Base-by-base conservation (phyloP, 1,140 invertebrate genomes). In the Diorhabda carinulata region DNA sequence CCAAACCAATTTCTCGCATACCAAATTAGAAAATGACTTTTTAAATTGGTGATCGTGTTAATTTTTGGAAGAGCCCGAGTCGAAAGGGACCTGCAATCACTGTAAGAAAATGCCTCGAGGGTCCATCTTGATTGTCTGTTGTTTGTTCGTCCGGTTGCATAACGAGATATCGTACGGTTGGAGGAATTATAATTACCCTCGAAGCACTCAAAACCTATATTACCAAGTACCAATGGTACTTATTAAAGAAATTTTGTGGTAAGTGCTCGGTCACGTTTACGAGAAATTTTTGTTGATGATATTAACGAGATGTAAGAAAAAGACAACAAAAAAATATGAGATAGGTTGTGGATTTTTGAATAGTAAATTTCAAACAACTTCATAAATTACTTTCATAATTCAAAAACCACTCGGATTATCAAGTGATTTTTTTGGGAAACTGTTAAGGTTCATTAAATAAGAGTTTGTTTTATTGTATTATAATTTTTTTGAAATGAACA, bases 1-100 rank as follows among this genome's bases (percentile, higher is more conserved):
- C 47, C 47, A 52, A 52, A 52, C 47, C 47, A 52, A 52, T 52
- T 4, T 52, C 47, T 52, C 47, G 47, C 47, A 52, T 52, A 52
- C 47, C 47, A 52, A 52, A 52, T 52, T 52, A 52, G 47, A 52
- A 52, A 52, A 52, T 52, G 47, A 52, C 47, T 52, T 52, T 52
- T 52, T 52, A 52, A 52, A 52, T 52, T 52, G 47, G 47, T 52
- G 47, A 52, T 52, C 47, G 47, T 52, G 47, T 52, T 52, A 52
- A 52, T 52, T 52, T 52, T 52, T 52, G 47, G 47, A 52, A 52
- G 47, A 52, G 47, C 6, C 47, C n/a, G 47, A 6, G 47, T 52
- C 47, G n/a, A 52, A n/a, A 52, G 47, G 47, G 47, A 6, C n/a
- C 47, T 52, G 47, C 47, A 52, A 52, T 52, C 47, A 52, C 47